Percentiles rank a stretch among this genome's conserved stretches.
Evolutionary conservation across 2,888 invertebrate genomes (phyloP).

Genomic region (Chloroclysta siterata): DNA sequence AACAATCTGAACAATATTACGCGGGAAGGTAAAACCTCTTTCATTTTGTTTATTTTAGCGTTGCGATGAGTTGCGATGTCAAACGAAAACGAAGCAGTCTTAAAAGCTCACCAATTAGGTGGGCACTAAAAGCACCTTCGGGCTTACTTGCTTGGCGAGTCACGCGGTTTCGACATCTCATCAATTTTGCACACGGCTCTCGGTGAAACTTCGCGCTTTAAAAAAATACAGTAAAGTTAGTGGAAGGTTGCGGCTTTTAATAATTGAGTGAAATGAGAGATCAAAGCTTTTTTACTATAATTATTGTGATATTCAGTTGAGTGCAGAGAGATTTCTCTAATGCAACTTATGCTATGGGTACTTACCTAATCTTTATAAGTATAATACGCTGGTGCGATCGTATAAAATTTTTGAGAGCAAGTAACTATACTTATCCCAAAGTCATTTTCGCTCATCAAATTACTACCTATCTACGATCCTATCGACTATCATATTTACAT

Average conservation of each 20-base stretch:
- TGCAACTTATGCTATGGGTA: not conserved
- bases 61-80: conserved; percentile 63
- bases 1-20: conserved; percentile 2
- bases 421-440: too few species aligned
- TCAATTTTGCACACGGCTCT: conserved; percentile 81
- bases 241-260: conserved; percentile 36
- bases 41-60: conserved; percentile 35
- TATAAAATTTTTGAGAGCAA: too few species aligned
- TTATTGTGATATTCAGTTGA: not conserved
- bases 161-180: conserved; percentile 77
- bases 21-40: conserved; percentile 15
- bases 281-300: not conserved
- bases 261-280: conserved; percentile 31
- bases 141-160: conserved; percentile 65
- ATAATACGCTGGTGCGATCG: too few species aligned
- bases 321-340: not conserved
- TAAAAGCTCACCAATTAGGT: conserved; percentile 84
- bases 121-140: conserved; percentile 84
- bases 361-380: too few species aligned
- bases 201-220: conserved; percentile 62
- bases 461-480: too few species aligned
- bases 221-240: conserved; percentile 40
- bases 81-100: conserved; percentile 81
- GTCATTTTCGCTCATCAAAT: too few species aligned
- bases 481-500: too few species aligned